Evolutionary conservation across 2,888 invertebrate genomes (phyloP).

Genomic region (Pogonocherus hispidulus): DNA sequence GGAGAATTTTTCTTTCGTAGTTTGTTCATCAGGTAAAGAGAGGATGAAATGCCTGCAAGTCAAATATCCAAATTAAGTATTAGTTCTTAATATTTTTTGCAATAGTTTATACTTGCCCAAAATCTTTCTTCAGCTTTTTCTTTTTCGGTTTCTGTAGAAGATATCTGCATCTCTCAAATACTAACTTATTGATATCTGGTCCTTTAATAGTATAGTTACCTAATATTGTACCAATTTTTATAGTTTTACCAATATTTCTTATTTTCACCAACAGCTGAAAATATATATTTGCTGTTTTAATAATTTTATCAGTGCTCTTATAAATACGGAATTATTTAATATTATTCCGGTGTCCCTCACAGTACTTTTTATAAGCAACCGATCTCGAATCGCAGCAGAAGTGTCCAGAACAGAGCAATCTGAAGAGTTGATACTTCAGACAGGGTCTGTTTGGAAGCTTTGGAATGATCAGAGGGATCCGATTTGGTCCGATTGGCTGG

Average conservation of each 20-base stretch:
- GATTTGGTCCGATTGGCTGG: too few relatives aligned
- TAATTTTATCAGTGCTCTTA: too few relatives aligned
- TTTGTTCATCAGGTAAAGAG: slow-evolving; percentile 60
- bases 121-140: slow-evolving; percentile 66
- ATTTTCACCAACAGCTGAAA: slow-evolving; percentile 53
- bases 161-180: slow-evolving; percentile 69
- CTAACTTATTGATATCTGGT: slow-evolving; percentile 67
- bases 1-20: slow-evolving; percentile 62
- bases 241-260: slow-evolving; percentile 55
- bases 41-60: slow-evolving; percentile 66
- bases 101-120: slow-evolving; percentile 64
- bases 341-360: too few relatives aligned
- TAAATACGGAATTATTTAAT: too few relatives aligned
- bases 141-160: slow-evolving; percentile 70
- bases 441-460: too few relatives aligned
- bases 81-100: too few relatives aligned
- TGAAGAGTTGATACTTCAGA: too few relatives aligned
- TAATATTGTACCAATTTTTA: slow-evolving; percentile 68
- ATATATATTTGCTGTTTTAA: neutral
- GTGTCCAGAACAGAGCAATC: too few relatives aligned
- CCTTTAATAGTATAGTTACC: slow-evolving; percentile 68
- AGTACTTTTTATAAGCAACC: too few relatives aligned
- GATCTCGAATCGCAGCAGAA: too few relatives aligned
- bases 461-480: too few relatives aligned
- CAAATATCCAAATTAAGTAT: slow-evolving; percentile 3